phyloP scores from a whole-genome alignment of 2,797 vertebrate genomes.

The Siniperca scherzeri region DNA sequence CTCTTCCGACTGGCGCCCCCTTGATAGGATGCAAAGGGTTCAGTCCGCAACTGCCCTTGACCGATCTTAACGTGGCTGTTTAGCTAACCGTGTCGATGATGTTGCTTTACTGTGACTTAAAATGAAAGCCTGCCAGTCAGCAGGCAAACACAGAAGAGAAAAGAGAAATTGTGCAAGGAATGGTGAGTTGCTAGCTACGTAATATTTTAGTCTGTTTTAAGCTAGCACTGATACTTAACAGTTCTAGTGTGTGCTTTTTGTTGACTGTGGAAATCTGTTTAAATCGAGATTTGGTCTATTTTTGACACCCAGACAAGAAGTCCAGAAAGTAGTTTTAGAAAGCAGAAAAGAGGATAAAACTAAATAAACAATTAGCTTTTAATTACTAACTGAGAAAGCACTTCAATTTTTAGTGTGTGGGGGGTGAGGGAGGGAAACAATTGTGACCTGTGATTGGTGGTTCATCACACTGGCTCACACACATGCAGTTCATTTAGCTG shows the following conservation, averaged over 20 bases:
- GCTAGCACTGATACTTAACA: not conserved
- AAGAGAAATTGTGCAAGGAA: not conserved
- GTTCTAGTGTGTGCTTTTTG: not conserved
- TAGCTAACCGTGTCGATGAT: not conserved
- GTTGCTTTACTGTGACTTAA: not conserved
- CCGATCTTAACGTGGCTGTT: not conserved
- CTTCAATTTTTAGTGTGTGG: not conserved
- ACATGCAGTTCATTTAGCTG: conserved; percentile 23
- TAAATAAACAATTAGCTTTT: conserved; percentile 26
- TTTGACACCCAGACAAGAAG: conserved; percentile 10
- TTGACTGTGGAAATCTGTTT: not conserved
- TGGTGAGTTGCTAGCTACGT: not conserved
- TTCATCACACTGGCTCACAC: conserved; percentile 13
- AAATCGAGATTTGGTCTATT: conserved; percentile 2
- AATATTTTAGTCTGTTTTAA: conserved; percentile 24
- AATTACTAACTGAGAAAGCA: conserved; percentile 31
- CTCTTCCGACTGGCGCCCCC: not conserved
- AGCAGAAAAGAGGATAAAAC: conserved; percentile 15
- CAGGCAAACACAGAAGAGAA: not conserved
- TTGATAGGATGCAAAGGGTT: not conserved
- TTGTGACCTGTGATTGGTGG: not conserved
- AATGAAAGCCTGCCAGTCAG: not conserved
- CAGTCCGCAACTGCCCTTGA: not conserved
- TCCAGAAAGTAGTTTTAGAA: conserved; percentile 7
- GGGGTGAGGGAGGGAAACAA: not conserved